Evolutionary conservation across 2,113 vertebrate species (phyloP), one percentile per base, ranked within the genome.

Genomic region (Neodontobutis hainanensis): DNA sequence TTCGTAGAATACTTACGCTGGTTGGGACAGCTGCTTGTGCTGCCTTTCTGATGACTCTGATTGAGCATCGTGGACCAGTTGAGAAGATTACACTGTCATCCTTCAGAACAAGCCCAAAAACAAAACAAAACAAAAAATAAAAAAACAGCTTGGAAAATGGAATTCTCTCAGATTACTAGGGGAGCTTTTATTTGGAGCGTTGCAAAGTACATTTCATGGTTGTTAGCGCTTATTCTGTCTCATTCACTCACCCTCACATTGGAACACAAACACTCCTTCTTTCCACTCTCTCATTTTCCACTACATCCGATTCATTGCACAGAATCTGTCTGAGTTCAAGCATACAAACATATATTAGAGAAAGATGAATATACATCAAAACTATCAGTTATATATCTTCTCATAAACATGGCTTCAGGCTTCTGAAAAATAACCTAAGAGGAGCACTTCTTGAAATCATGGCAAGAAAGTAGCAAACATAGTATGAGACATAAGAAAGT

Each of bases 131-230:
- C 19, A 27, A 27, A 27, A 27, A 1, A n/a, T n/a, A n/a, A 51
- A 43, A 60, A 16, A 60, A 38, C 47, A 70, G 52, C 72, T 62
- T 50, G 75, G 80, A 86, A 73, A 80, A 80, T 11, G 60, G 62
- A 85, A 85, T 88, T 86, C 77, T 80, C 68, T 83, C 65, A 75
- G 76, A 85, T 88, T 83, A 91, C 63, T 51, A 77, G 68, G 51
- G 85, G 75, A 82, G 74, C 61, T 87, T 89, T 91, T 90, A 90
- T 91, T 91, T 77, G 79, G 73, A 88, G 77, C 65, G 4, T 81
- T 83, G 70, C 79, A 87, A 85, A 87, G 72, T 88, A 87, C 82
- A 89, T 71, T 71, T 87, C 68, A 86, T 85, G 81, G 59, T 71
- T 71, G 53, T 80, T 46, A 55, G 67, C 7, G 49, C 70, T 88